These are phyloP conservation scores for Australoheros scitulus DNA, from an alignment of 2,113 vertebrate species.

Conservation along the genomic window DNA sequence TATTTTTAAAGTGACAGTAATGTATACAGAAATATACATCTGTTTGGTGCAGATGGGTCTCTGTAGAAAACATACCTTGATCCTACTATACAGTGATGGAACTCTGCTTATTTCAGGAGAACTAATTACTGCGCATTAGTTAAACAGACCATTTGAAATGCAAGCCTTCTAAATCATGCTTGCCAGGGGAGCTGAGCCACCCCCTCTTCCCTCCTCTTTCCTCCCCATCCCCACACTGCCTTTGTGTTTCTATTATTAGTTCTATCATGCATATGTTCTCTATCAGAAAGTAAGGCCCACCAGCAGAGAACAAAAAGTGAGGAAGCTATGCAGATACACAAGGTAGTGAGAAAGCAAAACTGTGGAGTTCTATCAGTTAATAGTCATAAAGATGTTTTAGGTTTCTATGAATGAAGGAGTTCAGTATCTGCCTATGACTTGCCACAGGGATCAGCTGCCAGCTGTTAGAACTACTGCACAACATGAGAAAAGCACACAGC, in stretches of 20 bases:
- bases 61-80: conserved; percentile 53
- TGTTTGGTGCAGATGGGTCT: conserved; percentile 65
- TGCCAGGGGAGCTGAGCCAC: conserved; percentile 52
- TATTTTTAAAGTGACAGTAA: conserved; percentile 30
- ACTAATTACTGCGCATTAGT: conserved; percentile 77
- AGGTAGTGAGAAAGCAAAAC: not conserved
- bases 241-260: conserved; percentile 74
- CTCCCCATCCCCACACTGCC: conserved; percentile 12
- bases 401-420: not conserved
- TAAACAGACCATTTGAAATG: conserved; percentile 76
- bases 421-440: not conserved
- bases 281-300: conserved; percentile 60
- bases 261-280: conserved; percentile 67
- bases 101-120: conserved; percentile 66
- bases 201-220: not conserved
- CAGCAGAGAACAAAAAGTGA: conserved; percentile 32
- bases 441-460: conserved; percentile 25
- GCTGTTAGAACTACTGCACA: conserved; percentile 33
- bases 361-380: not conserved
- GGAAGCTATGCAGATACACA: conserved; percentile 14
- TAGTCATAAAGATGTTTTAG: not conserved
- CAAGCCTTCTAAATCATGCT: conserved; percentile 64
- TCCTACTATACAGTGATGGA: conserved; percentile 38
- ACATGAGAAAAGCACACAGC: conserved; percentile 18
- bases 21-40: conserved; percentile 40